Base-by-base conservation (phyloP, 2,888 invertebrate species). In the Acrobasis consociella region DNA sequence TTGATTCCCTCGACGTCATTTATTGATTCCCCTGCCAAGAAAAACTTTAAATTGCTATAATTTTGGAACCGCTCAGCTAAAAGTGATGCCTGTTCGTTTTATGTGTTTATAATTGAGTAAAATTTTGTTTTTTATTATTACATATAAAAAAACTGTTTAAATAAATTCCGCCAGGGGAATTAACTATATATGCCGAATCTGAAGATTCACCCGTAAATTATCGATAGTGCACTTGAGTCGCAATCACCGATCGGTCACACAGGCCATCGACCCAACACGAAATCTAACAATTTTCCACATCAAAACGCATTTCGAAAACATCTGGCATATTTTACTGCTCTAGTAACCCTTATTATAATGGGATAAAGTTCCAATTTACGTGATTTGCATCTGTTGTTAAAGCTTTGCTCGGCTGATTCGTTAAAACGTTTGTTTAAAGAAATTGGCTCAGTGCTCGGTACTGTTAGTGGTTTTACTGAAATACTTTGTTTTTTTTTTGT, bases 241-340 rank as follows among this genome's bases (percentile, higher is more conserved):
- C 75, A 79, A 81, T 82, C 79, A 83, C 69, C 72, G 80, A 86
- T 87, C 85, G 80, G 86, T 86, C 81, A 85, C 81, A 83, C 78
- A 79, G 87, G 86, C 72, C 87, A 82, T 75, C 82, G 86, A 88
- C 83, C 85, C 77, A 76, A 79, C 78, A 82, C 81, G 81, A 88
- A 87, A 86, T 85, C 81, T 79, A 78, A 80, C 83, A 82, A 89
- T 89, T 90, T 90, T 89, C 87, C 85, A 89, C 83, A 82, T 73
- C 74, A 74, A 76, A 76, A 77, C 75, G 73, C 80, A 83, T 87
- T 87, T 87, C 81, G 80, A 84, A 87, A 88, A 87, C 85, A 86
- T 82, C 85, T 87, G 85, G 76, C 76, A 70, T 74, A 22, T 73
- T 75, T 71, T 60, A 67, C 52, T 75, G 56, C 67, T 61, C 60